Base-by-base conservation (phyloP, 2,797 vertebrate species). In the Eulemur albifrons region DNA sequence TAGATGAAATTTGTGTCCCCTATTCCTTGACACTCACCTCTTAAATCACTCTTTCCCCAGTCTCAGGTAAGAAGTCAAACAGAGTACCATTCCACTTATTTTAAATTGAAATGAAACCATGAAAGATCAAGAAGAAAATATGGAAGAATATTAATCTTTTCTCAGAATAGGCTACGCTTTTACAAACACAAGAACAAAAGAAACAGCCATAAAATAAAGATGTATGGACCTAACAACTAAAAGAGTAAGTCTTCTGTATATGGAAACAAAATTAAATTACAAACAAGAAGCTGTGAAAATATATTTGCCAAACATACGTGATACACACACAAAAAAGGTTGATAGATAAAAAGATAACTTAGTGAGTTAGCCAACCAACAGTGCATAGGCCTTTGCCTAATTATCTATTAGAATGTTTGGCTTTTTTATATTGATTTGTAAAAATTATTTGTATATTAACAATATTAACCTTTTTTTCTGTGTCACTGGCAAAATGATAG, bases 41-140 rank as follows among this genome's bases (percentile, higher is more conserved):
- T 57, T 75, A 76, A 95, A 72, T 84, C 45, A 87, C 32, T 73
- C 54, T 20, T 67, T 43, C 50, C 11, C 32, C 4, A 30, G 38
- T 63, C 32, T 87, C 59, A 73, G n/a, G 23, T 88, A 85, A 67
- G n/a, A 96, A 88, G 57, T 57, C 61, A 93, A 90, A 57, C 3
- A 73, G 8, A 17, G 18, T 75, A 77, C 40, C 77, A 86, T 40
- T 75, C 5, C 2, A 54, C 30, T 30, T 89, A 83, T 75, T 76
- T 81, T 25, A 84, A 93, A 96, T 93, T 70, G 75, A 85, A 93
- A 77, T 57, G 30, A 95, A 96, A 86, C 32, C 61, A 93, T 40
- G 12, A 87, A 90, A 82, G 57, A 93, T 80, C 40, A 83, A 81
- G 21, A 95, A 95, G 27, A 90, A 84, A 85, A 77, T 65, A 73